These are phyloP conservation scores for Spatulosminthurus flaviceps DNA, from an alignment of 2,888 invertebrate genomes.

Conservation along the genomic window DNA sequence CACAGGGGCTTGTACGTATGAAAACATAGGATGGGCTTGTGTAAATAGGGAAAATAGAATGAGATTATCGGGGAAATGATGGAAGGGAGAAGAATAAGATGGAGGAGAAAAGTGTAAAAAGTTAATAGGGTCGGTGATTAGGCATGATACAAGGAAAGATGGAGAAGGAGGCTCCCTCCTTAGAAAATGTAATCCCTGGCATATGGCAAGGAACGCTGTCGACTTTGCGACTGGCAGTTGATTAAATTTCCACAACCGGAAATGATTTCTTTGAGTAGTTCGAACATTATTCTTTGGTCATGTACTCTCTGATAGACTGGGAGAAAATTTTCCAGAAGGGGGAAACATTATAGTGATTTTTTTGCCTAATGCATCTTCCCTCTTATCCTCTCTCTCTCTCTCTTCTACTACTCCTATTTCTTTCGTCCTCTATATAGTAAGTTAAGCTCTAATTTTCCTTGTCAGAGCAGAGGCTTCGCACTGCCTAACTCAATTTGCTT, in stretches of 20 bases:
- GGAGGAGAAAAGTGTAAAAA: constrained; percentile 20
- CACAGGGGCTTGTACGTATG: too few species aligned
- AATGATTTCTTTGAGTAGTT: constrained; percentile 40
- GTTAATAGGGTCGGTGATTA: constrained; percentile 24
- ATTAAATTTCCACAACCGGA: constrained; percentile 46
- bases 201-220: constrained; percentile 1
- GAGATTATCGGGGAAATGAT: not conserved
- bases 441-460: constrained; percentile 41
- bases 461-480: constrained; percentile 22
- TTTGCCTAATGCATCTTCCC: constrained; percentile 23
- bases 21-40: too few species aligned
- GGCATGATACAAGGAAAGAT: constrained; percentile 19
- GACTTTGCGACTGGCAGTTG: constrained; percentile 25
- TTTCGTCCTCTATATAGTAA: constrained; percentile 33
- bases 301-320: constrained; percentile 20
- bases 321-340: too few species aligned
- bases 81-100: not conserved
- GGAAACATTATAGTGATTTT: constrained; percentile 23
- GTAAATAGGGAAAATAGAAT: not conserved
- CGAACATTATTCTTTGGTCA: constrained; percentile 8
- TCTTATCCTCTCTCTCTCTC: not conserved
- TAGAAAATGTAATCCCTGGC: not conserved
- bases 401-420: not conserved
- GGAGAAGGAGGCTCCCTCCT: not conserved
- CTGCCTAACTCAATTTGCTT: constrained; percentile 37